Percentiles rank a stretch among this genome's conserved stretches.
These are phyloP conservation scores for Neocrepidodera transversa DNA, from an alignment of 2,888 invertebrate genomes.

Conservation along the genomic window DNA sequence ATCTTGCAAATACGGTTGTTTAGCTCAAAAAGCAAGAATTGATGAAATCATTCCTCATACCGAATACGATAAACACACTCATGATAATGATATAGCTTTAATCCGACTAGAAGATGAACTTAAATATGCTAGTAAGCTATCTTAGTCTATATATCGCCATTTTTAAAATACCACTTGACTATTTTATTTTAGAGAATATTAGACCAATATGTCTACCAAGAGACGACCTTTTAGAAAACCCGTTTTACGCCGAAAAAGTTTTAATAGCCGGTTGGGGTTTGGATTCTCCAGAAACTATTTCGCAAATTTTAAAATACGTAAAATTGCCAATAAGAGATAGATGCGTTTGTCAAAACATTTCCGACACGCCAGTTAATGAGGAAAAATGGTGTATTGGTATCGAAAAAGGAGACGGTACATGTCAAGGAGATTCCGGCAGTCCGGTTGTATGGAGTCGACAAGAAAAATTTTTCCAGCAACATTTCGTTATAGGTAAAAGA, in stretches of 20 bases:
- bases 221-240: constrained; percentile 53
- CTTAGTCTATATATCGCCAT: neutral
- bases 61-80: constrained; percentile 16
- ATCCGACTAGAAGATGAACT: constrained; percentile 25
- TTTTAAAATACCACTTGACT: no score
- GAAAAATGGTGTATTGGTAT: constrained; percentile 52
- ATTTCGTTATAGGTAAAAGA: constrained; percentile 20
- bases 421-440: constrained; percentile 70
- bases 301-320: constrained; percentile 33
- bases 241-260: constrained; percentile 55
- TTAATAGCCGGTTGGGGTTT: constrained; percentile 66
- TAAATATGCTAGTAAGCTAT: constrained; percentile 34
- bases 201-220: constrained; percentile 67
- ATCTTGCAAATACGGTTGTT: neutral
- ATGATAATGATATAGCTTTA: constrained; percentile 58
- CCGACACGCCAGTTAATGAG: constrained; percentile 22
- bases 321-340: constrained; percentile 30
- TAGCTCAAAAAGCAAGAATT: constrained; percentile 36
- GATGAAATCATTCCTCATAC: constrained; percentile 32
- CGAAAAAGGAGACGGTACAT: constrained; percentile 65
- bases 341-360: constrained; percentile 29
- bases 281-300: constrained; percentile 2
- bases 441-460: constrained; percentile 60
- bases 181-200: constrained; percentile 62
- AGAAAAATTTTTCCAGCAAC: neutral